Percentiles rank a stretch among this genome's conserved stretches.
Conservation (phyloP, 2,113 vertebrate species). For the Psettodes erumei region DNA sequence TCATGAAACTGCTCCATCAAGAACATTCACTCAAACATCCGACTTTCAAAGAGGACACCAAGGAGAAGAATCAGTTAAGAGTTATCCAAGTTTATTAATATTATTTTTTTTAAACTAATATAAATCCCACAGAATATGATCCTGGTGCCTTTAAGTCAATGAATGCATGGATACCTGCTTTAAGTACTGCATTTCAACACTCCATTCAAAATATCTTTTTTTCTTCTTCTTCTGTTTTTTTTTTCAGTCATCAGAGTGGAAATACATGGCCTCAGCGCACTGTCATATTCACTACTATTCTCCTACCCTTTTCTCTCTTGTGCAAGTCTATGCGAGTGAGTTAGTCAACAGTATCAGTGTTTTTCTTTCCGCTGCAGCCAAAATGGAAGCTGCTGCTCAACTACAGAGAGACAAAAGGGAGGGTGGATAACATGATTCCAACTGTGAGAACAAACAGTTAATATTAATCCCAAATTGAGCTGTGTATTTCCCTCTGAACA, state of each 20-base stretch:
- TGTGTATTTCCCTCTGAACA: conserved; percentile 66
- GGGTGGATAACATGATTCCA: conserved; percentile 44
- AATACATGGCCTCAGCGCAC: conserved; percentile 88
- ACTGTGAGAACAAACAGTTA: conserved; percentile 62
- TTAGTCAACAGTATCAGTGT: conserved; percentile 95
- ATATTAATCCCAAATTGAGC: conserved; percentile 58
- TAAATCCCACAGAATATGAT: conserved; percentile 91
- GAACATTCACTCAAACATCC: conserved; percentile 12
- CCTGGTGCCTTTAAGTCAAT: conserved; percentile 89
- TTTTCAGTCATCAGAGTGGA: conserved; percentile 85
- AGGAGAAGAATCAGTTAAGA: conserved; percentile 84
- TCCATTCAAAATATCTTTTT: conserved; percentile 84
- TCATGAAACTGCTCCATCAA: neutral
- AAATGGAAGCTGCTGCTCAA: conserved; percentile 72
- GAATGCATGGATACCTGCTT: conserved; percentile 92
- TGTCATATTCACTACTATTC: conserved; percentile 87
- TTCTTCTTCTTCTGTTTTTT: conserved; percentile 28
- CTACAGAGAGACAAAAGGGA: conserved; percentile 73
- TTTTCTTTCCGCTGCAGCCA: conserved; percentile 91
- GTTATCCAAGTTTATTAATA: conserved; percentile 99
- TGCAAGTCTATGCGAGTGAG: conserved; percentile 96
- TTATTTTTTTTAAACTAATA: conserved; percentile 94
- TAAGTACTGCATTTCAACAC: conserved; percentile 91
- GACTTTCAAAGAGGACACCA: conserved; percentile 48
- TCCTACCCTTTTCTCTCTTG: conserved; percentile 85